Evolutionary conservation across 1,140 invertebrate species (phyloP).

Genomic region (Micrasema minimum): DNA sequence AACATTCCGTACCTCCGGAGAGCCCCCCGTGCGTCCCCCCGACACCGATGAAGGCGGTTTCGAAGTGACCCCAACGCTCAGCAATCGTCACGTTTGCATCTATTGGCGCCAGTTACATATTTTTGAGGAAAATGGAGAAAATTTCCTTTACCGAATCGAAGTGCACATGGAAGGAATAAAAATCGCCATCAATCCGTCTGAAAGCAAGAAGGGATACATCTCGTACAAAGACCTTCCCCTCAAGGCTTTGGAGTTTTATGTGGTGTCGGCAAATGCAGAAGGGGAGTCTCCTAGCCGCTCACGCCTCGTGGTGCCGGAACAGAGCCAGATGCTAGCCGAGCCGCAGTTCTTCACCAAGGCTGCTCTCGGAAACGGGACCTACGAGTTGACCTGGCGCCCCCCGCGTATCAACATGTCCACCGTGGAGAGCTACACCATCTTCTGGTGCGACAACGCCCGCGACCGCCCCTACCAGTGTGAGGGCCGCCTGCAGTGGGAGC

Average conservation of each 20-base stretch:
- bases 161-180: slow-evolving; percentile 14
- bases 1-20: slow-evolving; percentile 70
- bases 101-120: slow-evolving; percentile 77
- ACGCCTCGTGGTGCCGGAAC: slow-evolving; percentile 70
- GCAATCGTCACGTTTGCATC: slow-evolving; percentile 69
- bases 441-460: slow-evolving; percentile 71
- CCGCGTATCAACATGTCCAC: slow-evolving; percentile 53
- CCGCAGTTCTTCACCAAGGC: slow-evolving; percentile 70
- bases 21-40: slow-evolving; percentile 71
- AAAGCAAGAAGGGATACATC: slow-evolving; percentile 56
- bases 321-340: slow-evolving; percentile 67
- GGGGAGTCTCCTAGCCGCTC: slow-evolving; percentile 69
- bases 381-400: slow-evolving; percentile 77
- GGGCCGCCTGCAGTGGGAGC: slow-evolving; percentile 39
- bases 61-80: slow-evolving; percentile 67
- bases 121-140: slow-evolving; percentile 63
- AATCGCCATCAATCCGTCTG: neutral
- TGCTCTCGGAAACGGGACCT: slow-evolving; percentile 72
- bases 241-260: slow-evolving; percentile 57
- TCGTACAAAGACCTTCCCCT: slow-evolving; percentile 56
- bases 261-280: slow-evolving; percentile 68
- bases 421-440: slow-evolving; percentile 74
- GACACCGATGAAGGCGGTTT: slow-evolving; percentile 74
- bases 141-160: slow-evolving; percentile 34
- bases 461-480: slow-evolving; percentile 48